Base-by-base conservation (phyloP, 2,113 vertebrate genomes). In the Hypocryptadius cinnamomeus region DNA sequence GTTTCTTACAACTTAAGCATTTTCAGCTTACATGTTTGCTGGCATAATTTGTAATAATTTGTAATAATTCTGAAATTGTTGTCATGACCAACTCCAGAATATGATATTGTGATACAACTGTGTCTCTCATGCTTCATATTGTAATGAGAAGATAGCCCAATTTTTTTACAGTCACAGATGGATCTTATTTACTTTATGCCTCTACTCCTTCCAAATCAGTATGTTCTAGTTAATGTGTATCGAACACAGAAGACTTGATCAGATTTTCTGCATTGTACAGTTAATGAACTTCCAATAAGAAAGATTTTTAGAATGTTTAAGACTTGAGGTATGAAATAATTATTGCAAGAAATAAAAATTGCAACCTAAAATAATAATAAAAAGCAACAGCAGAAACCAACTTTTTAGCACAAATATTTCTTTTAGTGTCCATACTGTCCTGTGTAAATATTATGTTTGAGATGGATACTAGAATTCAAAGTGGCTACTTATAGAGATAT, bases 1-100 rank as follows among this genome's bases (percentile, higher is more conserved):
- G 9, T 94, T 96, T 95, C 48, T 92, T 96, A 86, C 37, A 28
- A 90, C 15, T n/a, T 88, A 84, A 79, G 18, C 23, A 87, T 93
- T 96, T 94, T 71, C 42, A 87, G 47, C 27, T 82, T 79, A 64
- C 42, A 27, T 65, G 12, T 87, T 96, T 95, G 72, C 83, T 91
- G 59, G 40, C 31, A 81, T 89, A 63, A 68, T 95, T 95, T 85
- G 51, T 64, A 92, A 91, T 88, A 71, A 63, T 42, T 42, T 84
- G 89, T 86, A 79, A 70, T 59, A 79, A 89, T 61, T 91, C 74
- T 87, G 56, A 92, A 94, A 37, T 44, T 65, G 17, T 56, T 85
- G 28, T 11, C 11, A 56, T 53, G 33, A 84, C 39, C 48, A 80
- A 3, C 24, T 89, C 15, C 19, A 28, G 85, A 87, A 24, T 44